Evolutionary conservation across 2,113 vertebrate genomes (phyloP), one percentile per base, ranked within the genome.

Genomic region (Calypte anna): DNA sequence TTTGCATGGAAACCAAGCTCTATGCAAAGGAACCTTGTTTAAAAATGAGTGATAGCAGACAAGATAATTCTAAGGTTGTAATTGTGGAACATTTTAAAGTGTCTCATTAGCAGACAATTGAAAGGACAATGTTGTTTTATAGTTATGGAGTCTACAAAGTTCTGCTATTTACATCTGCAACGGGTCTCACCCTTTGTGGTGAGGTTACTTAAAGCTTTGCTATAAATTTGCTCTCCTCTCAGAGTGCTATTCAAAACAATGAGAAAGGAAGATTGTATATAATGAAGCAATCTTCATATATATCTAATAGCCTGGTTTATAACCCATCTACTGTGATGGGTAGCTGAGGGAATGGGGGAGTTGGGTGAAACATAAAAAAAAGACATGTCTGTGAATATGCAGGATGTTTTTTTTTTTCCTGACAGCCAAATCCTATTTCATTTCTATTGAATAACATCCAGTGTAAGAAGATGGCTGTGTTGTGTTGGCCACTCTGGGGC

Each of bases 21-120:
- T 40, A 43, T 72, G 83, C 79, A 91, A 87, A 82, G 61, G 82
- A 94, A 62, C 78, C 54, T 92, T 66, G 74, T 85, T 95, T 82
- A 44, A 95, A 94, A 85, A 44, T 90, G 94, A 95, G 43, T 73
- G 91, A 91, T 69, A 74, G 63, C 50, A 94, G 96, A 95, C 93
- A 94, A 90, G 94, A 91, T 97, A 96, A 95, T 96, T 95, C 90
- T 94, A 90, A 91, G 66, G 72, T 90, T 96, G 90, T 80, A 66
- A 59, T 31, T 79, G 62, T 94, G 67, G 58, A 87, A 54, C 51
- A 44, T 95, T 87, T 93, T 85, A 3, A 85, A 93, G 78, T 58
- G 78, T 79, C 70, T 94, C 74, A 76, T 91, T 96, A 96, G 48
- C 90, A 95, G 21, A 76, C 70, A 87, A 86, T 74, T 75, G 55